phyloP scores from a whole-genome alignment of 2,113 vertebrate species.

The Syrmaticus mikado region DNA sequence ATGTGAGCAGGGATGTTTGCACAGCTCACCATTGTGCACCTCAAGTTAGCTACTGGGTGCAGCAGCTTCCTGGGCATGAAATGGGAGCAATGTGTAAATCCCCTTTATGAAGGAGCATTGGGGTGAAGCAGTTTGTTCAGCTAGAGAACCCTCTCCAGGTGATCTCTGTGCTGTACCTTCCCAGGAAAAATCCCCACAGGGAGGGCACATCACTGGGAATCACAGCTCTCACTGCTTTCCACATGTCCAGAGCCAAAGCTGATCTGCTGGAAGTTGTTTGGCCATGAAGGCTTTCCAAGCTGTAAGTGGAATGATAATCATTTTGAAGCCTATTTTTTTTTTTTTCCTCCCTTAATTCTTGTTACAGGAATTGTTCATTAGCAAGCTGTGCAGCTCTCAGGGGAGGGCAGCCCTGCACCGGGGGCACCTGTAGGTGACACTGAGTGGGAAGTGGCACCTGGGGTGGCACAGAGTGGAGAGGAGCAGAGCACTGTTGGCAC shows the following conservation, averaged over 20 bases:
- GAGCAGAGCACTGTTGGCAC: background rate
- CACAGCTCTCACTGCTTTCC: background rate
- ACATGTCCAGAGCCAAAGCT: background rate
- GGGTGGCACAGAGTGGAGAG: background rate
- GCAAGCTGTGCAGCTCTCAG: background rate
- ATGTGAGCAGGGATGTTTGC: background rate
- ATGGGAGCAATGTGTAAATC: background rate
- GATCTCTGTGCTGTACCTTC: too few species aligned
- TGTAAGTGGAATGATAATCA: background rate
- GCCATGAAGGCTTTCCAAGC: background rate
- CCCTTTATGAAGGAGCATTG: background rate
- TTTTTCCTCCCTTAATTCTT: background rate
- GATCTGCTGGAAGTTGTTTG: background rate
- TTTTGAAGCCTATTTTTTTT: background rate
- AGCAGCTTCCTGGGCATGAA: background rate
- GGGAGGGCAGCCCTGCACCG: background rate
- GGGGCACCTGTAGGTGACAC: background rate
- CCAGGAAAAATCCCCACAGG: too few species aligned
- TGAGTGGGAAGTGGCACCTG: background rate
- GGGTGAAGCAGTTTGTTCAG: too few species aligned
- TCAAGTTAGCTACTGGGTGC: background rate
- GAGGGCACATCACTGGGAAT: background rate
- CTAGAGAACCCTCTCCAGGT: too few species aligned
- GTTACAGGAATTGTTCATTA: background rate
- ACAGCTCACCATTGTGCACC: rapidly evolving